These are phyloP conservation scores for Gymnodraco acuticeps DNA, from an alignment of 2,797 vertebrate species.

Conservation along the genomic window DNA sequence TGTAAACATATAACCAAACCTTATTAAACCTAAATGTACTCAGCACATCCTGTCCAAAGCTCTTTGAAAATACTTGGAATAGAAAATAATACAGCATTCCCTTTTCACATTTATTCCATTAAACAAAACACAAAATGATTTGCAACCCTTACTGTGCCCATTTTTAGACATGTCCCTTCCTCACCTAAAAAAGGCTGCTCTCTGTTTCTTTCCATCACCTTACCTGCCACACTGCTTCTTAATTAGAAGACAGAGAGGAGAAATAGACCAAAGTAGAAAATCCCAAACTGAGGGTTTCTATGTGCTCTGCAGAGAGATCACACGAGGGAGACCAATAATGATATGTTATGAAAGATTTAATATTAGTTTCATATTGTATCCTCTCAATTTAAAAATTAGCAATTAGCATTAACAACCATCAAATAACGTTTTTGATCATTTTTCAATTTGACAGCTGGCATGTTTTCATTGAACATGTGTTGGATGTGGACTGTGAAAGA, in stretches of 20 bases:
- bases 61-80: not conserved
- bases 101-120: slow-evolving; percentile 9
- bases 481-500: slow-evolving; percentile 11
- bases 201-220: slow-evolving; percentile 40
- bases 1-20: slow-evolving; percentile 13
- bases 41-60: slow-evolving; percentile 2
- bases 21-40: slow-evolving; percentile 6
- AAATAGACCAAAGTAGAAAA: slow-evolving; percentile 21
- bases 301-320: slow-evolving; percentile 23
- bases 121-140: slow-evolving; percentile 14
- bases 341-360: slow-evolving; percentile 7
- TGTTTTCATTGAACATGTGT: not conserved
- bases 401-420: too few species aligned
- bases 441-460: slow-evolving; percentile 13
- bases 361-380: not conserved
- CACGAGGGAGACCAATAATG: not conserved
- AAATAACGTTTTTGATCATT: not conserved
- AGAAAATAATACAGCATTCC: not conserved
- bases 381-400: slow-evolving; percentile 3
- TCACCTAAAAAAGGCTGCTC: slow-evolving; percentile 2
- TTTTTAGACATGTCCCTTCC: slow-evolving; percentile 17
- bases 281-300: not conserved
- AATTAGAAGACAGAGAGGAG: slow-evolving; percentile 30
- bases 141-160: not conserved
- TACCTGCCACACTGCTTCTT: slow-evolving; percentile 27